Base-by-base conservation (phyloP, 2,888 invertebrate genomes). In the Notodonta dromedarius region DNA sequence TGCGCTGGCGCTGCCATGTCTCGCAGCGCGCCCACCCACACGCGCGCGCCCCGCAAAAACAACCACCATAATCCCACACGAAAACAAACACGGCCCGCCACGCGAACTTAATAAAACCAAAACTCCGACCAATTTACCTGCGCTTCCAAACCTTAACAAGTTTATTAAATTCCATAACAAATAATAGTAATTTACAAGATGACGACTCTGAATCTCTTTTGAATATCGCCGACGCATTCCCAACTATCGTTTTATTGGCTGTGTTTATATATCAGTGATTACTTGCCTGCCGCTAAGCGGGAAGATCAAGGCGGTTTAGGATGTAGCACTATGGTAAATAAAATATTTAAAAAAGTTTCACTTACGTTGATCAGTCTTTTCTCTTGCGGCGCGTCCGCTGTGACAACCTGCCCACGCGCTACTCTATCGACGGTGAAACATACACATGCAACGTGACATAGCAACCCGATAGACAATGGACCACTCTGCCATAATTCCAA, bases 101-200 rank as follows among this genome's bases (percentile, higher is more conserved):
- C 86, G 90, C 89, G 84, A 90, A 89, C 90, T 88, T 82, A 93
- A 91, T 88, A 93, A 91, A 91, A 92, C 87, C 85, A 92, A 89
- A 90, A 88, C 86, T 69, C 76, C 83, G 79, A 81, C 86, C 87
- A 90, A 91, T 91, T 91, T 89, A 90, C 91, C 88, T 90, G 82
- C 86, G 86, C 86, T 89, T 86, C 90, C 85, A 90, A 90, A 89
- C 88, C 87, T 86, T 92, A 93, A 93, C 93, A 92, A 93, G 93
- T 93, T 92, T 93, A 94, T 93, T 93, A 93, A 83, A 93, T 92
- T 91, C 87, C 84, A 87, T 88, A 91, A 87, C 87, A 89, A 92
- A 93, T 92, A 92, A 90, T 93, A 88, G 89, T 91, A 86, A 92
- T 93, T 91, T 90, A 89, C 87, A 86, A 84, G 89, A 91, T 91